These are phyloP conservation scores for Lamellibrachia satsuma DNA, from an alignment of 2,888 invertebrate species.

Conservation along the genomic window DNA sequence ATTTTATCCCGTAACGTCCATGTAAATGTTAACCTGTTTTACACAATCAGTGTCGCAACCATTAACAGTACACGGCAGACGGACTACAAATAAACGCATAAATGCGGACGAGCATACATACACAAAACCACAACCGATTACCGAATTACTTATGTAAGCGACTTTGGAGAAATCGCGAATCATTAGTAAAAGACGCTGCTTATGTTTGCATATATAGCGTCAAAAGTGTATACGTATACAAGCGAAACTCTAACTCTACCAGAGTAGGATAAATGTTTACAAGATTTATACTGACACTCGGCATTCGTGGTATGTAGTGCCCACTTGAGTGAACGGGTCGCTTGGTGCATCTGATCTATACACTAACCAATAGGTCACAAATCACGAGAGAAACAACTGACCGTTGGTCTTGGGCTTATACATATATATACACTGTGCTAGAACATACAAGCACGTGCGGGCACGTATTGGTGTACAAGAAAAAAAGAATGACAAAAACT, in stretches of 20 bases:
- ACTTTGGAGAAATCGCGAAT: no score
- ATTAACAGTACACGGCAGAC: no score
- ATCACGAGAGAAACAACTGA: not conserved
- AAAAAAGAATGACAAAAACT: not conserved
- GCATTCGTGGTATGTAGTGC: constrained; percentile 5
- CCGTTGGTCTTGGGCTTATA: not conserved
- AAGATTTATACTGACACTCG: not conserved
- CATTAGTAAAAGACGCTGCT: no score
- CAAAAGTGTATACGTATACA: not conserved
- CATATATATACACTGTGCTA: no score
- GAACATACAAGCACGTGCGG: not conserved
- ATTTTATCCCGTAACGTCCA: no score
- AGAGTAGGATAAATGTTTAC: not conserved
- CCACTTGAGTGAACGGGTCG: not conserved
- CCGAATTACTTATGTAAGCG: no score
- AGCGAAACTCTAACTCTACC: not conserved
- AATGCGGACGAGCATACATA: no score
- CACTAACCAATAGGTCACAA: not conserved
- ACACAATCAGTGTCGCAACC: no score
- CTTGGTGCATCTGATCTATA: not conserved
- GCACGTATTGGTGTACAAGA: not conserved
- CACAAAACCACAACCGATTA: no score
- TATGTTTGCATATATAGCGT: no score
- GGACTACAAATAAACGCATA: no score
- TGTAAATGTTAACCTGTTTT: no score